Evolutionary conservation across 2,888 invertebrate genomes (phyloP), one percentile per base, ranked within the genome.

Genomic region (Macrophya annulata): DNA sequence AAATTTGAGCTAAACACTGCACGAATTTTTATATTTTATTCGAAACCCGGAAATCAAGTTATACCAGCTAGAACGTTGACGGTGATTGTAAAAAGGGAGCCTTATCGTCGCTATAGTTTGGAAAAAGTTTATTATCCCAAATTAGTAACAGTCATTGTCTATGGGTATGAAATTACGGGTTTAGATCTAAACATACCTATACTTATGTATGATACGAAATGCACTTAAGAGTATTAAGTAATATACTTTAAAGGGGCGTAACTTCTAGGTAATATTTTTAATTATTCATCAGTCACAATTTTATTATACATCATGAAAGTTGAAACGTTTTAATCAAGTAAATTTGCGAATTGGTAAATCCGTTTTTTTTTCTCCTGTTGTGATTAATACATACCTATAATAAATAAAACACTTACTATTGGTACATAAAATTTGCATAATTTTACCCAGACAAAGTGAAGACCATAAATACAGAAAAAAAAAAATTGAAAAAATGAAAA

Each of bases 161-260:
- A 76, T 48, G 8, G 21, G 31, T 21, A 21, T 40, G 45, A 72
- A 45, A 43, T 74, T 74, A 40, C 17, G 40, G 10, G 72, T 21
- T 21, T 12, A 10, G 43, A 15, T n/a, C 15, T 51, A 37, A 51
- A 48, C 48, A 25, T 9, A 45, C 31, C 15, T 48, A 43, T 43
- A 9, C 9, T 3, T 55, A 51, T 51, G 51, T 51, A 55, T 55
- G 62, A 25, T 62, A 62, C 62, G 21, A 62, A 62, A 62, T 25
- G 37, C 51, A 59, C 79, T 59, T 8, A 37, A 25, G 3, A 17
- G 59, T 79, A 59, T 59, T 79, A 55, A 21, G 55, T 79, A 55
- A 79, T 79, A 79, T 79, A 37, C 59, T 79, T 79, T 55, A 79
- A 37, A 79, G 59, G 79, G 55, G 51, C 79, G 79, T 37, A 51